Conservation (phyloP, 2,888 invertebrate species). For the Hyposoter dolosus region DNA sequence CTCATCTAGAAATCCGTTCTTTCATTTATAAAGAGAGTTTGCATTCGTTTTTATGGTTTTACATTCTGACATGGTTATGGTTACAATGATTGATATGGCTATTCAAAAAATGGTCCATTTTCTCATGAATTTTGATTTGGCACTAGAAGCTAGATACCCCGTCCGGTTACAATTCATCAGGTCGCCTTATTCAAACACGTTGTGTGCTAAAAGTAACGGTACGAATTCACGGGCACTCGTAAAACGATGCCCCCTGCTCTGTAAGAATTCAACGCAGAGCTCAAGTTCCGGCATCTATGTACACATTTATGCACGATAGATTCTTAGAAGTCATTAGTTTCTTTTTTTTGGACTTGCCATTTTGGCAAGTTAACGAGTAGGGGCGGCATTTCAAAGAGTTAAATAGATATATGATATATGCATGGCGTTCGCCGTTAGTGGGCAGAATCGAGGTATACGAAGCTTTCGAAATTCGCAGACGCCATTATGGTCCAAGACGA, state of each 20-base stretch:
- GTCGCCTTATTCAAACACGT: conserved; percentile 10
- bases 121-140: background rate
- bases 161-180: conserved; percentile 4
- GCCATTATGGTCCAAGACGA: background rate
- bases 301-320: conserved; percentile 61
- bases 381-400: conserved; percentile 23
- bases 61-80: too few species aligned
- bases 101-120: background rate
- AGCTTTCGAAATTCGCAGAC: background rate
- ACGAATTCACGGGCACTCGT: conserved; percentile 44
- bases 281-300: background rate
- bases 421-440: conserved; percentile 34
- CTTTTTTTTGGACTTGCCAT: conserved; percentile 57
- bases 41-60: too few species aligned
- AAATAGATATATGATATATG: background rate
- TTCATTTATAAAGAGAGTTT: too few species aligned
- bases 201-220: conserved; percentile 38
- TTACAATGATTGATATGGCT: too few species aligned
- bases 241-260: conserved; percentile 22
- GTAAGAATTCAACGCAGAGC: conserved; percentile 14
- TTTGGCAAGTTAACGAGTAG: conserved; percentile 51
- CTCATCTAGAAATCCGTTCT: too few species aligned
- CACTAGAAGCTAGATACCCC: background rate
- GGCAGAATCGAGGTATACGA: conserved; percentile 1
- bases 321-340: conserved; percentile 68